A percentile compares a stretch with the other conserved stretches of the same genome.
Evolutionary conservation across 2,888 invertebrate species (phyloP).

Genomic region (Dorcus parallelipipedus): DNA sequence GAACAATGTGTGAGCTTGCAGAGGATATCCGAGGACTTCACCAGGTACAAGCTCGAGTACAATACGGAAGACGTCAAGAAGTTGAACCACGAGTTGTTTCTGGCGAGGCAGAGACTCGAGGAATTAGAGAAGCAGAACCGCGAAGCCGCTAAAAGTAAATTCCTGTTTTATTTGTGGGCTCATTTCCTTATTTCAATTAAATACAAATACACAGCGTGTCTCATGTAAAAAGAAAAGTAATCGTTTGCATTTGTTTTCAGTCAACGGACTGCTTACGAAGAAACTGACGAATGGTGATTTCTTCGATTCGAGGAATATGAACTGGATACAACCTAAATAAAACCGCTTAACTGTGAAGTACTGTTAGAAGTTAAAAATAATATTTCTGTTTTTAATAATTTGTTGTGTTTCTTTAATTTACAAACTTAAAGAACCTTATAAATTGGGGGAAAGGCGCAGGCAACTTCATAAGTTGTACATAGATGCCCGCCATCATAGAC

Average conservation of each 20-base stretch:
- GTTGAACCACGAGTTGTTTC: constrained; percentile 33
- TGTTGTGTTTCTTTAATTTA: no score
- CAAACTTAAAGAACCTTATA: no score
- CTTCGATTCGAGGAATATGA: constrained; percentile 14
- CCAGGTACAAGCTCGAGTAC: constrained; percentile 34
- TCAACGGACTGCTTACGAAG: constrained; percentile 37
- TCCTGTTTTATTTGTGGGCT: background rate
- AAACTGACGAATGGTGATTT: constrained; percentile 30
- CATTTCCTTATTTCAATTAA: no score
- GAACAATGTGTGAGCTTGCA: constrained; percentile 31
- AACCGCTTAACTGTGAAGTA: background rate
- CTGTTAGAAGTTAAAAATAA: no score
- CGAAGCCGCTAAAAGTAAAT: constrained; percentile 41
- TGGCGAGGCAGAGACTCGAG: constrained; percentile 31
- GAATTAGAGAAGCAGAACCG: constrained; percentile 40
- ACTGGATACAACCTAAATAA: constrained; percentile 10
- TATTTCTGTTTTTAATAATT: no score
- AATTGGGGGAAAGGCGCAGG: no score
- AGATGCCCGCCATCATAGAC: no score
- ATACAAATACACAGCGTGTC: no score
- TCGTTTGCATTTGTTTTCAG: constrained; percentile 26
- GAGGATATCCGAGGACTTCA: constrained; percentile 36
- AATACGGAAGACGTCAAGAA: constrained; percentile 35
- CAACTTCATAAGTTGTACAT: no score
- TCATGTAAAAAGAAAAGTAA: no score